Base-by-base conservation (phyloP, 2,888 invertebrate genomes). In the Malacosoma neustria region DNA sequence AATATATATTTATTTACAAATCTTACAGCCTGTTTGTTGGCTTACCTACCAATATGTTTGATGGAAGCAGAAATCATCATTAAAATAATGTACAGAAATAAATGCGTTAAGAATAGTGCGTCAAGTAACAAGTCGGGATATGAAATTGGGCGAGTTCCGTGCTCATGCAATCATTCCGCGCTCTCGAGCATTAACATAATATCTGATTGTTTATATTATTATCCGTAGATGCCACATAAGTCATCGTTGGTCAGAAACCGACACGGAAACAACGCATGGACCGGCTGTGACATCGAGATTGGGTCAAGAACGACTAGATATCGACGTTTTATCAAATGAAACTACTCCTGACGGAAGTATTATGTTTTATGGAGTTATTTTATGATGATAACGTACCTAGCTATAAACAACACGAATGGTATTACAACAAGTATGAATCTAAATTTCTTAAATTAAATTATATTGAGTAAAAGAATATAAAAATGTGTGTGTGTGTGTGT, bases 291-390 rank as follows among this genome's bases (percentile, higher is more conserved):
- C 63, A 64, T 52, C 59, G 52, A 59, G 58, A 67, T 61, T 71
- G 51, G 76, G 77, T 77, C 77, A 79, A 79, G 77, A 70, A 47
- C 73, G 57, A 64, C 73, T 42, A 46, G 58, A 51, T 52, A 58
- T 63, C 61, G 65, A 61, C 57, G 60, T 59, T 55, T 57, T 61
- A 67, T 64, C 62, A 60, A 50, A 51, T 51, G 48, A 57, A 56
- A 53, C 51, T 51, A 53, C 54, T 53, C 53, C 56, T 57, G 58
- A 55, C 67, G 69, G 70, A 69, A 68, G 49, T 54, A 45, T 43
- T 30, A 40, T 36, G 31, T 42, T 48, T 49, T 49, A 55, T 53
- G 45, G 45, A 41, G 40, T 35, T 46, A 47, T 45, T 46, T 40
- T 46, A 49, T 43, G 14, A 33, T 29, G 15, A 32, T 31, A 35